Evolutionary conservation across 1,140 invertebrate genomes (phyloP), one percentile per base, ranked within the genome.

Genomic region (Zaprionus taronus): DNA sequence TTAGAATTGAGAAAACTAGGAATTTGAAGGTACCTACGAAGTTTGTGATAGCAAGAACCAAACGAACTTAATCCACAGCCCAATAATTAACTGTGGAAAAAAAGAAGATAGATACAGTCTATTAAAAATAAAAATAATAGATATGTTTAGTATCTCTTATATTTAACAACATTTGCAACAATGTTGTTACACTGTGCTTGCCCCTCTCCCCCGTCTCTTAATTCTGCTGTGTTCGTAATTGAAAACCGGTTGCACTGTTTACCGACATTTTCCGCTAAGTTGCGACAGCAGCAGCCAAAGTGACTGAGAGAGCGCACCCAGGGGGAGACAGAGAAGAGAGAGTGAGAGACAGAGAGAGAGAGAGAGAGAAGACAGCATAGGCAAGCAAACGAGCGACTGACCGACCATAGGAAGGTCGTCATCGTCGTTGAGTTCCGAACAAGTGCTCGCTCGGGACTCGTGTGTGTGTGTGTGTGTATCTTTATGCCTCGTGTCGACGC

Each of bases 241-340:
- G 72, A 79, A 79, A 89, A 89, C 84, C 84, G 84, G 84, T 89
- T 89, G 83, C 84, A 87, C 78, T 87, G 84, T 89, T 89, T 89
- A 89, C 84, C 84, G 84, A 87, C 84, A 89, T 87, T 87, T 89
- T 89, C 84, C 84, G 80, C 80, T 84, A 85, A 57, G 78, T 79
- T 66, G 77, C 65, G 47, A 80, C 72, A 69, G 20, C 24, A 31
- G 20, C 24, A 31, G 26, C 60, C 60, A 41, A 41, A 38, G 70
- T 51, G 53, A 31, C n/a, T 6, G 31, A 65, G 34, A 28, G 61
- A 22, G 36, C 41, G 7, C 15, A 34, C 31, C 9, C 31, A 9
- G 15, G 41, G 41, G 41, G 41, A 17, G 41, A 47, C n/a, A 47
- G n/a, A 2, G 41, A 7, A 7, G n/a, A 47, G 28, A 31, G 28